Evolutionary conservation across 2,113 vertebrate species (phyloP).

Genomic region (Donacobius atricapilla): DNA sequence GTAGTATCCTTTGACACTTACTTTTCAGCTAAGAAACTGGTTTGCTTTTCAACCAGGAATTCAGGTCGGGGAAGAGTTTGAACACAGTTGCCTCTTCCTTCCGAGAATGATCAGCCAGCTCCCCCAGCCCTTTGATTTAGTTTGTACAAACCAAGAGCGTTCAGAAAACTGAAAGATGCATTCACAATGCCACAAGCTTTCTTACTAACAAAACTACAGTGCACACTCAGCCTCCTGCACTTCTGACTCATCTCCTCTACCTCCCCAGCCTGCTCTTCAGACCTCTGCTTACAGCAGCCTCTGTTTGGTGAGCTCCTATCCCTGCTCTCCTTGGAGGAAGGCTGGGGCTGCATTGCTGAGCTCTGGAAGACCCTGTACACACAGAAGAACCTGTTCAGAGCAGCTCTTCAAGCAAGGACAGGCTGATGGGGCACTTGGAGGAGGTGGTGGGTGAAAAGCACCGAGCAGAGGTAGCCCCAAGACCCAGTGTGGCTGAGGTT

Average conservation of each 20-base stretch:
- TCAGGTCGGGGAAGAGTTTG: neutral
- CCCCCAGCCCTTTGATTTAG: neutral
- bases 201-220: neutral
- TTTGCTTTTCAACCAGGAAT: neutral
- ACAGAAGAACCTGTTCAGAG: neutral
- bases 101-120: neutral
- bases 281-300: neutral
- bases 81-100: neutral
- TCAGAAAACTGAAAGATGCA: neutral
- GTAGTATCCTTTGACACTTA: constrained; percentile 11
- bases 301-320: neutral
- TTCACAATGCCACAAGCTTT: neutral
- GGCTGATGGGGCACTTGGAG: neutral
- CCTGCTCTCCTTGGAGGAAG: neutral
- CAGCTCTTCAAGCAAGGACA: neutral
- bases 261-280: neutral
- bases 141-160: neutral
- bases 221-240: neutral
- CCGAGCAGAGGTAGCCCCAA: neutral
- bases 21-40: neutral
- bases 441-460: neutral
- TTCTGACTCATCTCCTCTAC: neutral
- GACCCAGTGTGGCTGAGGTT: neutral
- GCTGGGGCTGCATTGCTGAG: neutral
- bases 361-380: fast-evolving